These are phyloP conservation scores for Contarinia nasturtii DNA, from an alignment of 1,140 invertebrate genomes.

Conservation along the genomic window DNA sequence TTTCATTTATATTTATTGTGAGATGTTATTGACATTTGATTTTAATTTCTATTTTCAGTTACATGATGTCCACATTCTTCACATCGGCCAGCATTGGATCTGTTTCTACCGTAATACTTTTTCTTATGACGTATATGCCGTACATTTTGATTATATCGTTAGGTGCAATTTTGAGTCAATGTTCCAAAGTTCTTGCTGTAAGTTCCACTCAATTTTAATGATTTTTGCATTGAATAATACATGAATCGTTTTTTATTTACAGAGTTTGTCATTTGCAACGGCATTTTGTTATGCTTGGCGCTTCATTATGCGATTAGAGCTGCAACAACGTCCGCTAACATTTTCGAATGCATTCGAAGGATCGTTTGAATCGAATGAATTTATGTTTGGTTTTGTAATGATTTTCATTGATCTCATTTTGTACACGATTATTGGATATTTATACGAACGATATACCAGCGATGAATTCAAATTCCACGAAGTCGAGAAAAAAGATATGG, in stretches of 20 bases:
- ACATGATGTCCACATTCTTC: constrained; percentile 45
- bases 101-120: constrained; percentile 35
- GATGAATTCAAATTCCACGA: constrained; percentile 17
- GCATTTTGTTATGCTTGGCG: constrained; percentile 40
- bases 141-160: constrained; percentile 41
- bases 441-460: constrained; percentile 8
- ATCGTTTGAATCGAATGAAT: constrained; percentile 12
- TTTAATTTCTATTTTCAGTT: constrained; percentile 26
- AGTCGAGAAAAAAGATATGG: constrained; percentile 14
- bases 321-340: constrained; percentile 27
- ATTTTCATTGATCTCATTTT: constrained; percentile 26
- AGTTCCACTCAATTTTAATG: constrained; percentile 12
- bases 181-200: constrained; percentile 34
- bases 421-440: constrained; percentile 26
- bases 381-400: constrained; percentile 22
- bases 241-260: not conserved
- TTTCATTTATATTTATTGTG: constrained; percentile 3
- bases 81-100: constrained; percentile 38
- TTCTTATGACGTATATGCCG: constrained; percentile 40
- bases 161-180: constrained; percentile 31
- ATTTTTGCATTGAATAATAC: too few species aligned
- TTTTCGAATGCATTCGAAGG: constrained; percentile 21
- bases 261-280: constrained; percentile 27
- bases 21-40: constrained; percentile 2
- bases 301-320: constrained; percentile 34